These are phyloP conservation scores for Synergus gifuensis DNA, from an alignment of 2,888 invertebrate species.

Conservation along the genomic window DNA sequence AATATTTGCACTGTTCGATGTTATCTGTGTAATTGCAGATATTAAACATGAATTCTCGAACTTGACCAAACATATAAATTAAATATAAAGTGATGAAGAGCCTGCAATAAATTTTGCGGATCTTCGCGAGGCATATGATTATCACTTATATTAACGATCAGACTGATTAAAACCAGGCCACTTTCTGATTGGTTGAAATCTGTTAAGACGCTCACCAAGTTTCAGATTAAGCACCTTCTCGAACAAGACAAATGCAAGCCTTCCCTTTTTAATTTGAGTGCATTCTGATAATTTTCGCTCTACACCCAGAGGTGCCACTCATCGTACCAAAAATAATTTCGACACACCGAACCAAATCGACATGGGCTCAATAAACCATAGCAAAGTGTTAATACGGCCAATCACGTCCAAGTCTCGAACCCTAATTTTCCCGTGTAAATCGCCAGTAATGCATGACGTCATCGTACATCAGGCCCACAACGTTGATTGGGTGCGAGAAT, in stretches of 20 bases:
- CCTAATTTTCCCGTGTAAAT: conserved; percentile 72
- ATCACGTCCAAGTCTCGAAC: conserved; percentile 53
- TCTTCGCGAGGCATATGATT: conserved; percentile 8
- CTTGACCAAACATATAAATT: conserved; percentile 37
- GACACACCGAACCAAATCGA: background rate
- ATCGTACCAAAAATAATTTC: background rate
- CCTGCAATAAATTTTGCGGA: conserved; percentile 16
- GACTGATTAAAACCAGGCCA: conserved; percentile 36
- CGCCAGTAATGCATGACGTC: conserved; percentile 72
- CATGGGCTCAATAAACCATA: conserved; percentile 31
- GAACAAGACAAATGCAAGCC: background rate
- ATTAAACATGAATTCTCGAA: background rate
- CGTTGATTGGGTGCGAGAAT: conserved; percentile 75
- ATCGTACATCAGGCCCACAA: conserved; percentile 67
- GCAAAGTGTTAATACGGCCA: conserved; percentile 43
- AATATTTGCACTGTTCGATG: background rate
- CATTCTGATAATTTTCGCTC: conserved; percentile 11
- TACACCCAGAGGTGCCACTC: background rate
- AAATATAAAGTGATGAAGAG: conserved; percentile 29
- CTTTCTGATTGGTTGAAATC: conserved; percentile 35
- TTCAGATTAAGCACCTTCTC: conserved; percentile 1
- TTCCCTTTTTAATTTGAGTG: conserved; percentile 1
- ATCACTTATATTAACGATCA: conserved; percentile 33
- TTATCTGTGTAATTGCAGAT: conserved; percentile 20
- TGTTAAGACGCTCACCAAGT: background rate